A percentile compares a stretch with the other conserved stretches of the same genome.
Evolutionary conservation across 2,113 vertebrate species (phyloP).

Genomic region (Helogale parvula): DNA sequence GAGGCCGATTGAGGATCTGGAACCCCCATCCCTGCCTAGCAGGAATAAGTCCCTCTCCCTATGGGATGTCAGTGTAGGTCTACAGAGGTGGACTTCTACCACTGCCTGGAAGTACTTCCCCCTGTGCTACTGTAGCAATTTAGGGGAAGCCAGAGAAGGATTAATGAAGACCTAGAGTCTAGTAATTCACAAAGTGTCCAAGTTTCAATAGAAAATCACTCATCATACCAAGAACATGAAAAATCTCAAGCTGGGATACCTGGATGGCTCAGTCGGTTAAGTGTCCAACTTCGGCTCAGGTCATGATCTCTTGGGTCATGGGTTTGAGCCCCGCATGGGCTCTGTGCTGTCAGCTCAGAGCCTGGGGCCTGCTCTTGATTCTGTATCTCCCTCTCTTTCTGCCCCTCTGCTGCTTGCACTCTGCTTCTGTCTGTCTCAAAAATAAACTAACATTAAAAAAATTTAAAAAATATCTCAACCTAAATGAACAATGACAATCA

Average conservation of each 20-base stretch:
- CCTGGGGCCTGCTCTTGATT: no score
- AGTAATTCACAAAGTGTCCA: background rate
- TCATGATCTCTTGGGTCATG: no score
- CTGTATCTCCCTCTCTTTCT: no score
- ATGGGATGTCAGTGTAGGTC: accelerated
- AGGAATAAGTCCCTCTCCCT: no score
- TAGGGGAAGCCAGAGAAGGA: background rate
- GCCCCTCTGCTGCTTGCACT: accelerated
- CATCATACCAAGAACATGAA: background rate
- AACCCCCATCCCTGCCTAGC: background rate
- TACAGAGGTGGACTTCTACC: background rate
- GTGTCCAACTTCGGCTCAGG: no score
- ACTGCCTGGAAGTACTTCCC: background rate
- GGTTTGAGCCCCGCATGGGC: no score
- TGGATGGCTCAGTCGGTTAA: no score
- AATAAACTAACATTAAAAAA: no score
- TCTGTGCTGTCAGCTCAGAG: no score
- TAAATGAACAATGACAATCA: background rate
- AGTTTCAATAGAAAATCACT: background rate
- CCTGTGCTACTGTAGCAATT: background rate
- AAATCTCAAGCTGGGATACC: background rate
- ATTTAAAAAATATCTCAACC: background rate
- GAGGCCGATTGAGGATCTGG: background rate
- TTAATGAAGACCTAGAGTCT: background rate
- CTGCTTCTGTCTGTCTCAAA: no score